Evolutionary conservation across 30 jellyfish, hydroid and myxozoan genomes (phyloP).

Genomic region (Aurelia aurita): DNA sequence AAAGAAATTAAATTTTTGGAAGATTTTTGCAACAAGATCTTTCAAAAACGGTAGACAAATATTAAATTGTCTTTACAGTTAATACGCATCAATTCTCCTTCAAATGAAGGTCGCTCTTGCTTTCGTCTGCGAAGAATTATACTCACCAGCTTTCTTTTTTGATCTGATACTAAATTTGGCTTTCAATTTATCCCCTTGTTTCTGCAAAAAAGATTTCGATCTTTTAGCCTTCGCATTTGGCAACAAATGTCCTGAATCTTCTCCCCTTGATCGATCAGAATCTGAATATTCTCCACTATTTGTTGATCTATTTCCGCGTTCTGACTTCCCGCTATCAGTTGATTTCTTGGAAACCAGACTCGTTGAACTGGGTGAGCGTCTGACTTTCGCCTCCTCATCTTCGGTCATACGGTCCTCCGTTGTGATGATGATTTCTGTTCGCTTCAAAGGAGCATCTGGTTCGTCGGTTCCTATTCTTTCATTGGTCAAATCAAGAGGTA

Average conservation of each 20-base stretch:
- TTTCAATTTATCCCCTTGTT: constrained; percentile 83
- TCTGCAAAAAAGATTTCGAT: constrained; percentile 81
- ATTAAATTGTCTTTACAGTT: no score
- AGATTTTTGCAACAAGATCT: no score
- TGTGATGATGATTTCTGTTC: not conserved
- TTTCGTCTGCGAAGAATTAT: no score
- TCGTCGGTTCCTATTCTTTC: constrained; percentile 9
- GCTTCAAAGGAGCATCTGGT: not conserved
- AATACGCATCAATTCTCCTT: no score
- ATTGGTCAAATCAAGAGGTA: not conserved
- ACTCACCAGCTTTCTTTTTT: constrained; percentile 70
- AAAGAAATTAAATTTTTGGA: no score
- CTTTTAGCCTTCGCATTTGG: constrained; percentile 40
- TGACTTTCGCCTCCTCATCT: constrained; percentile 13
- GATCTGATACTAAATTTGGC: constrained; percentile 66
- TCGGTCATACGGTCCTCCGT: constrained; percentile 3
- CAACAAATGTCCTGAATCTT: constrained; percentile 25
- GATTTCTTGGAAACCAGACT: constrained; percentile 65
- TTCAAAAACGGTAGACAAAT: no score
- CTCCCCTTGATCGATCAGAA: constrained; percentile 65
- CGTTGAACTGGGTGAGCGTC: constrained; percentile 59
- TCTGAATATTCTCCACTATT: constrained; percentile 60
- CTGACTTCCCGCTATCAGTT: constrained; percentile 68
- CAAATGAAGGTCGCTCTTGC: no score
- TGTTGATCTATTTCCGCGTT: constrained; percentile 43